Evolutionary conservation across 2,888 invertebrate genomes (phyloP).

Genomic region (Ecliptopera silaceata): DNA sequence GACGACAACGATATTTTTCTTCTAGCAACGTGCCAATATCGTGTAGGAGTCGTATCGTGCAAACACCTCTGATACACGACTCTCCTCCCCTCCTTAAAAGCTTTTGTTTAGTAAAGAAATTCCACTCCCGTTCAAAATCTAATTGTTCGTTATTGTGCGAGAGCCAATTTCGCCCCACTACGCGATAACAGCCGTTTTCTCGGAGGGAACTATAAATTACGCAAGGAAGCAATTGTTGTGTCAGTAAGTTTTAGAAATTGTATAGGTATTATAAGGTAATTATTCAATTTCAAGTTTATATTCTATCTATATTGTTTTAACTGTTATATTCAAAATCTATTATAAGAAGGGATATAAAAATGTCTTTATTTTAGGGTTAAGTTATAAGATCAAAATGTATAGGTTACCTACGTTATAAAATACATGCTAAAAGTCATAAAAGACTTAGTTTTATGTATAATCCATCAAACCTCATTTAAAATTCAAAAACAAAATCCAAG

Average conservation of each 20-base stretch:
- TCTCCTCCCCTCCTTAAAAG: constrained; percentile 8
- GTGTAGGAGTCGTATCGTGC: too few species aligned
- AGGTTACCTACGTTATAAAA: too few species aligned
- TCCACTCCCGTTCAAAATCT: constrained; percentile 33
- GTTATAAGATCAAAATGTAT: too few species aligned
- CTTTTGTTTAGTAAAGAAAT: constrained; percentile 24
- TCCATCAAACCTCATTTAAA: constrained; percentile 23
- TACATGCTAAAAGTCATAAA: too few species aligned
- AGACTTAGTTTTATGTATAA: too few species aligned
- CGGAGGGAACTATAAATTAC: constrained; percentile 31
- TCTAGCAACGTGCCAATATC: too few species aligned
- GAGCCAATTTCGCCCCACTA: constrained; percentile 37
- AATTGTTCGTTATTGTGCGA: constrained; percentile 45
- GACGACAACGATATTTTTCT: too few species aligned
- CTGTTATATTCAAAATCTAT: too few species aligned
- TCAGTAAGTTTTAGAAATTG: constrained; percentile 21
- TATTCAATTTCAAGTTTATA: background rate
- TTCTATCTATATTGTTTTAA: too few species aligned
- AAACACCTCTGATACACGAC: too few species aligned
- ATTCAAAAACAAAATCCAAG: constrained; percentile 39
- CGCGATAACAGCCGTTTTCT: constrained; percentile 25
- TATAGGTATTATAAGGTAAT: background rate
- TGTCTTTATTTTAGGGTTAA: too few species aligned
- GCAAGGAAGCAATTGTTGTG: constrained; percentile 13
- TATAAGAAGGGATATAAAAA: too few species aligned